Evolutionary conservation across 2,888 invertebrate species (phyloP).

Genomic region (Frankliniella intonsa): DNA sequence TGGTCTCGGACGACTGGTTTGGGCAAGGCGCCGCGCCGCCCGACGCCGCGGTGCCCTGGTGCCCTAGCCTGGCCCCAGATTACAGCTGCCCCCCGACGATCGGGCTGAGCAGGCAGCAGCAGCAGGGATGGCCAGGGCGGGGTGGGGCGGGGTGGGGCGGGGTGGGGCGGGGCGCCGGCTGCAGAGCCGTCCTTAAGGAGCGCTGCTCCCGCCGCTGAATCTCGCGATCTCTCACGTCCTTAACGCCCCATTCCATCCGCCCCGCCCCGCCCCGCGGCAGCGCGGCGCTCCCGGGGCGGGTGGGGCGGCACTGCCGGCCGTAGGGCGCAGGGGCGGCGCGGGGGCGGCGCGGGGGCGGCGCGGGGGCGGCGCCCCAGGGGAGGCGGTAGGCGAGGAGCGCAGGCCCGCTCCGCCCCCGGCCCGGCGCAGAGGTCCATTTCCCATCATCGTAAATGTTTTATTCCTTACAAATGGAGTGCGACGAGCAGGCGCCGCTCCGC

Average conservation of each 20-base stretch:
- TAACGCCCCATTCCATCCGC: not conserved
- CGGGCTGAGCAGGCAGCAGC: too few relatives aligned
- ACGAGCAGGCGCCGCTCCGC: too few relatives aligned
- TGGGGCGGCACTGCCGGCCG: not conserved
- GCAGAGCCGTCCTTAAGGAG: not conserved
- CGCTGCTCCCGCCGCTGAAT: not conserved
- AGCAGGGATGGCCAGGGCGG: not conserved
- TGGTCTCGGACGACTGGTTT: too few relatives aligned
- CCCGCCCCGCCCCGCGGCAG: not conserved
- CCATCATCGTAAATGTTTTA: conserved; percentile 27
- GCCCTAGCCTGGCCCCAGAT: too few relatives aligned
- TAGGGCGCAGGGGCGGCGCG: not conserved
- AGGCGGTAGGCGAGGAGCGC: too few relatives aligned
- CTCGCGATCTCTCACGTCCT: conserved; percentile 6
- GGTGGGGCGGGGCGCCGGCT: not conserved
- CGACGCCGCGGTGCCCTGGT: too few relatives aligned
- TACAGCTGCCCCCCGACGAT: too few relatives aligned
- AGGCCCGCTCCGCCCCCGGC: not conserved
- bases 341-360: not conserved
- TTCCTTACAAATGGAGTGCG: conserved; percentile 25
- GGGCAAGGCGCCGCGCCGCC: too few relatives aligned
- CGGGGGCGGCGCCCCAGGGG: not conserved
- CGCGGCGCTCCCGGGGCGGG: not conserved
- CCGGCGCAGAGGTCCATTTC: not conserved
- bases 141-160: not conserved